Evolutionary conservation across 30 jellyfish, hydroid and myxozoan species (phyloP).

Genomic region (Aurelia aurita): DNA sequence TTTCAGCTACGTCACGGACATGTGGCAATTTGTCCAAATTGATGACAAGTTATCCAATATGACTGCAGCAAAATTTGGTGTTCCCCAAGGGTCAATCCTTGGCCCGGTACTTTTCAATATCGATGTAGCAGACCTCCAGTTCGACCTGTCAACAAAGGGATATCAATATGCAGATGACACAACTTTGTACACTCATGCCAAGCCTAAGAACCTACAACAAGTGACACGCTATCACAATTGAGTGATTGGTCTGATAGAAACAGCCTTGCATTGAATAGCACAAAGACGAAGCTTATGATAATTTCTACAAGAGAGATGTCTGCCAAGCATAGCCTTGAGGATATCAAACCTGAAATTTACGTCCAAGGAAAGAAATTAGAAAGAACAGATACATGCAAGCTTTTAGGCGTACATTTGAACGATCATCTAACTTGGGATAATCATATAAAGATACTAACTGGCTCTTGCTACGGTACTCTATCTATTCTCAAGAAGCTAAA

Average conservation of each 20-base stretch:
- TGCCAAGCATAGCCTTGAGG: too few species aligned
- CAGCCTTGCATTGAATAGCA: conserved; percentile 64
- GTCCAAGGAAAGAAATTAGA: too few species aligned
- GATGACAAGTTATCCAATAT: conserved; percentile 40
- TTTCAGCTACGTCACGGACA: conserved; percentile 35
- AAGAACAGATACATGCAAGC: too few species aligned
- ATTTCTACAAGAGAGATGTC: conserved; percentile 45
- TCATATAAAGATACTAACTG: too few species aligned
- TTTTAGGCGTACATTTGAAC: too few species aligned
- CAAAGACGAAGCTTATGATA: conserved; percentile 38
- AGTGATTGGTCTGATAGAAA: conserved; percentile 59
- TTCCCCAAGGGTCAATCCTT: conserved; percentile 70
- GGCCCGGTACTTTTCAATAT: conserved; percentile 47
- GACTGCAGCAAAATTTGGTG: conserved; percentile 31
- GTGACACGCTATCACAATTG: conserved; percentile 44
- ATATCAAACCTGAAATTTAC: too few species aligned
- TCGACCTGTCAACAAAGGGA: conserved; percentile 32
- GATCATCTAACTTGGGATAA: too few species aligned
- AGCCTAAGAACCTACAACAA: conserved; percentile 44
- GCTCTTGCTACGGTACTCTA: too few species aligned
- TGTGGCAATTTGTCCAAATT: conserved; percentile 48
- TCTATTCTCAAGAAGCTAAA: too few species aligned
- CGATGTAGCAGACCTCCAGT: too few species aligned
- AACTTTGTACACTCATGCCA: conserved; percentile 41
- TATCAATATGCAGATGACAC: too few species aligned